Percentiles rank a stretch among this genome's conserved stretches.
Evolutionary conservation across 2,888 invertebrate genomes (phyloP).

Genomic region (Synanthedon myopaeformis): DNA sequence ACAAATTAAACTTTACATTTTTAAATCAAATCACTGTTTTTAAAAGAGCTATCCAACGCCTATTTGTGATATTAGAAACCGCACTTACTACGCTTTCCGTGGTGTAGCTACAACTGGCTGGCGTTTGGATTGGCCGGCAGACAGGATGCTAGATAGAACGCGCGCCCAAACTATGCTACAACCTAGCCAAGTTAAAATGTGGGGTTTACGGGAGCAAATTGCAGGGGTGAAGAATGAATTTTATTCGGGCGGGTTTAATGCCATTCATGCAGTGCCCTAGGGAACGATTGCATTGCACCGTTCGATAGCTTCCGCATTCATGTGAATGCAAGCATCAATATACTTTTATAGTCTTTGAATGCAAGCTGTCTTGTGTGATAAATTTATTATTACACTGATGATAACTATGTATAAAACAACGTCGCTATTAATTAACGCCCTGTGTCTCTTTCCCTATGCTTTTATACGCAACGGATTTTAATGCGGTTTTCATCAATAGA

Average conservation of each 20-base stretch:
- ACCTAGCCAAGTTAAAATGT: slow-evolving; percentile 53
- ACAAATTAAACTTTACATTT: background rate
- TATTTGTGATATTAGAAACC: slow-evolving; percentile 20
- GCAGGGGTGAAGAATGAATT: slow-evolving; percentile 29
- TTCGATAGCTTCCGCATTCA: slow-evolving; percentile 52
- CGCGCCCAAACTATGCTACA: slow-evolving; percentile 45
- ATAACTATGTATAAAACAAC: background rate
- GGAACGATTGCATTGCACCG: slow-evolving; percentile 34
- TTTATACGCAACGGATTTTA: too few relatives aligned
- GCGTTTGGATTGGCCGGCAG: slow-evolving; percentile 15
- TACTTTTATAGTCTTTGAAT: too few relatives aligned
- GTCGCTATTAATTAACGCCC: too few relatives aligned
- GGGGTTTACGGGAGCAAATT: slow-evolving; percentile 34
- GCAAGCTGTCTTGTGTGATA: slow-evolving; percentile 1
- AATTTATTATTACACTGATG: background rate
- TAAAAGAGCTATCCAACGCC: background rate
- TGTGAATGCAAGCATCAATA: slow-evolving; percentile 7
- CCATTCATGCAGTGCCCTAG: slow-evolving; percentile 43
- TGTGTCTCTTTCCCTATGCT: too few relatives aligned
- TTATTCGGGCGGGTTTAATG: slow-evolving; percentile 35
- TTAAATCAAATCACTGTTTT: background rate
- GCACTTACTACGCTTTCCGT: slow-evolving; percentile 40
- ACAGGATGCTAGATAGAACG: slow-evolving; percentile 40
- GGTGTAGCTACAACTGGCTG: slow-evolving; percentile 39
- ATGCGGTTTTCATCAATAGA: too few relatives aligned